A percentile compares a stretch with the other conserved stretches of the same genome.
phyloP scores from a whole-genome alignment of 2,113 vertebrate species.

The Larimichthys polyactis region DNA sequence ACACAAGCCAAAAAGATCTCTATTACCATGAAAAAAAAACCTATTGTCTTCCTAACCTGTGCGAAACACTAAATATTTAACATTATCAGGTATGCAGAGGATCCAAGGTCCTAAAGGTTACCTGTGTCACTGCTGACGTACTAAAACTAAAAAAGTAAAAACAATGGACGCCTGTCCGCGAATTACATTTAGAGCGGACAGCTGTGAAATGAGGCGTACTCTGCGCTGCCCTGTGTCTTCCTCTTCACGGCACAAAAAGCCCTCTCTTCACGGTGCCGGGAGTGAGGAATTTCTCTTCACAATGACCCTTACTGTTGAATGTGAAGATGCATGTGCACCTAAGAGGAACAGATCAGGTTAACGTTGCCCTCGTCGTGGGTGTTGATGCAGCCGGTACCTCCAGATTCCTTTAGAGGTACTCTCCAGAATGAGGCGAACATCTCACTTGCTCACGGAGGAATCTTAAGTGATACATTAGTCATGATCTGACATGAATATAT shows the following conservation, averaged over 20 bases:
- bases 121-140: background rate
- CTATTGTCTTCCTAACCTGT: background rate
- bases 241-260: slow-evolving; percentile 49
- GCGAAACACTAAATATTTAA: background rate
- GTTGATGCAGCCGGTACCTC: slow-evolving; percentile 9
- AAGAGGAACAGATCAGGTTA: slow-evolving; percentile 40
- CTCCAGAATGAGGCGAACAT: slow-evolving; percentile 1
- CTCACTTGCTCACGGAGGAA: slow-evolving; percentile 2
- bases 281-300: slow-evolving; percentile 63
- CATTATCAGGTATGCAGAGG: background rate
- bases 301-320: slow-evolving; percentile 67
- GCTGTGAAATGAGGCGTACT: slow-evolving; percentile 44
- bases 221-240: background rate
- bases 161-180: slow-evolving; percentile 15
- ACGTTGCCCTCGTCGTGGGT: background rate
- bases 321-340: slow-evolving; percentile 22
- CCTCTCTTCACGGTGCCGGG: slow-evolving; percentile 32
- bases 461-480: slow-evolving; percentile 14
- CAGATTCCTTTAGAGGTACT: slow-evolving; percentile 13
- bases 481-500: background rate
- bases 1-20: background rate
- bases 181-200: background rate
- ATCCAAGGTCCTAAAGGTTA: background rate
- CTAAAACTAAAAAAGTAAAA: background rate
- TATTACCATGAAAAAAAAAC: no score